phyloP scores from a whole-genome alignment of 2,888 invertebrate genomes.

The Caenorhabditis sp. region DNA sequence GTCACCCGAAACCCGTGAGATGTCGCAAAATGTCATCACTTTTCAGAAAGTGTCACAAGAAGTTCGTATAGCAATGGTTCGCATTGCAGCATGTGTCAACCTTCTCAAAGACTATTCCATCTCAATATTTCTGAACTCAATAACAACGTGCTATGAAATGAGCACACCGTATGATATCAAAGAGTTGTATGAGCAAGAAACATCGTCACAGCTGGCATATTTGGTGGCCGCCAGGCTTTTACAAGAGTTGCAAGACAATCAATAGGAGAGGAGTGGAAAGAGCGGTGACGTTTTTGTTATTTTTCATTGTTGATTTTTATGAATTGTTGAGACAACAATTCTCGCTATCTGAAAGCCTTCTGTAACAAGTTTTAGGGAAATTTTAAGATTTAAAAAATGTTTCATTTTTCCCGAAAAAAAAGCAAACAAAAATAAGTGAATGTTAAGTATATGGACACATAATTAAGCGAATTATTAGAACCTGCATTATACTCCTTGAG shows the following conservation, averaged over 20 bases:
- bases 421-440: constrained; percentile 3
- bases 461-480: not conserved
- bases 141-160: constrained; percentile 85
- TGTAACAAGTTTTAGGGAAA: too few species aligned
- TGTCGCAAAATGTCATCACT: too few species aligned
- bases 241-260: constrained; percentile 8
- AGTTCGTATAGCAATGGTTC: constrained; percentile 85
- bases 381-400: not conserved
- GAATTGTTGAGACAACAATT: not conserved
- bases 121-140: constrained; percentile 89
- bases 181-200: constrained; percentile 36
- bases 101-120: constrained; percentile 86
- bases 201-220: constrained; percentile 28
- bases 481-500: not conserved
- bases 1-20: too few species aligned
- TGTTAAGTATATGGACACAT: not conserved
- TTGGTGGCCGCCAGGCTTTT: constrained; percentile 26
- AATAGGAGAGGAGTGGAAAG: too few species aligned
- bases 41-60: constrained; percentile 78
- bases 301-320: constrained; percentile 19
- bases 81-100: constrained; percentile 87
- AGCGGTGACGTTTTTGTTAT: too few species aligned
- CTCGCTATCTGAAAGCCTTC: too few species aligned
- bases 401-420: not conserved
- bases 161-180: constrained; percentile 73